Percentiles rank a stretch among this genome's conserved stretches.
Conservation (phyloP, 2,113 vertebrate genomes). For the Pelecanoides urinatrix region DNA sequence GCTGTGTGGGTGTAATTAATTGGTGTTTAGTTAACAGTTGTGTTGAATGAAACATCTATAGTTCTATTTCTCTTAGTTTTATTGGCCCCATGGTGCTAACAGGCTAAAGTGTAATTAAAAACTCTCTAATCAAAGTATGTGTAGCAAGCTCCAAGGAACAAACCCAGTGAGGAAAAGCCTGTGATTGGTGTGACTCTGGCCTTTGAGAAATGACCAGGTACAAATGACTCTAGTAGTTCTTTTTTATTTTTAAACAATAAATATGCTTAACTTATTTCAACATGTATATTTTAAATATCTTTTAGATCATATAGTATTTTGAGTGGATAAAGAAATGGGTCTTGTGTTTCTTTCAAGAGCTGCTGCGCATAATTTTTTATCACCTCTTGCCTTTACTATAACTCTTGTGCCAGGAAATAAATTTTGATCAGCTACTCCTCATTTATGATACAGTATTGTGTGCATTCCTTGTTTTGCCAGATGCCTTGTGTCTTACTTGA, state of each 20-base stretch:
- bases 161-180: not conserved
- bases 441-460: not conserved
- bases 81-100: slow-evolving; percentile 52
- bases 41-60: slow-evolving; percentile 59
- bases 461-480: not conserved
- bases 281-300: not conserved
- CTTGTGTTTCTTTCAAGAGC: not conserved
- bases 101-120: slow-evolving; percentile 57
- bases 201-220: not conserved
- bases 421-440: not conserved
- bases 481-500: not conserved
- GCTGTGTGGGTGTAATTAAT: slow-evolving; percentile 64
- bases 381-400: not conserved
- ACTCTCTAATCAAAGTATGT: slow-evolving; percentile 36
- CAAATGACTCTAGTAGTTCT: not conserved
- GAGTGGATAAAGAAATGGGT: not conserved
- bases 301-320: not conserved
- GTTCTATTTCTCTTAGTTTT: slow-evolving; percentile 64
- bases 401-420: not conserved
- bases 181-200: not conserved
- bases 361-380: accelerated
- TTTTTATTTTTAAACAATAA: not conserved
- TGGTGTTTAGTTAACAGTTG: slow-evolving; percentile 59
- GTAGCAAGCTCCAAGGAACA: not conserved
- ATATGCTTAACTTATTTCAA: not conserved